These are phyloP conservation scores for Poecilia gillii DNA, from an alignment of 2,797 vertebrate species.

Conservation along the genomic window DNA sequence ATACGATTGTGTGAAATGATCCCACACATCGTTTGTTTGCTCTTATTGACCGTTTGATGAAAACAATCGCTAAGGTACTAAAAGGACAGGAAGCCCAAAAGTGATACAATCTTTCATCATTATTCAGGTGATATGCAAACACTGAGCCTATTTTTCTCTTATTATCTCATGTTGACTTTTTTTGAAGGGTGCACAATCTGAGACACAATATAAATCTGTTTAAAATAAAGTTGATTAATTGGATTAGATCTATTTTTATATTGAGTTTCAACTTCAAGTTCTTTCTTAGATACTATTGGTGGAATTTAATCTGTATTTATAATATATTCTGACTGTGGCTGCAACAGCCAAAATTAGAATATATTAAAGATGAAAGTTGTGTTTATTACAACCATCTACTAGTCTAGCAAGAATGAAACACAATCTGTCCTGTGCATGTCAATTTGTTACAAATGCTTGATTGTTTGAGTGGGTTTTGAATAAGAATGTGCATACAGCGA, in stretches of 20 bases:
- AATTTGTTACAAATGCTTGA: not conserved
- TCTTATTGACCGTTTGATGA: conserved; percentile 26
- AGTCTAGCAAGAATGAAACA: conserved; percentile 46
- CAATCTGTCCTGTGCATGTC: not conserved
- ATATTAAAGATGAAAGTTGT: not conserved
- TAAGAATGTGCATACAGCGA: not conserved
- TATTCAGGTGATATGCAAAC: conserved; percentile 46
- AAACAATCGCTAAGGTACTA: conserved; percentile 39
- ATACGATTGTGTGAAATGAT: conserved; percentile 29
- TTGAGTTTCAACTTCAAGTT: not conserved
- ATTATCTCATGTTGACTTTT: conserved; percentile 50
- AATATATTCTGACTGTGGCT: not conserved
- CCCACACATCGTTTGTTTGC: not conserved
- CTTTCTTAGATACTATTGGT: not conserved
- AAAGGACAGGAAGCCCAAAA: conserved; percentile 17
- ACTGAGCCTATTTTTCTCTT: conserved; percentile 43
- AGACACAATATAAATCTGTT: conserved; percentile 28
- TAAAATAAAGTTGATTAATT: conserved; percentile 27
- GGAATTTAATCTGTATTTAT: not conserved
- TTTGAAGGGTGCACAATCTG: conserved; percentile 27
- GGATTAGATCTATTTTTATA: not conserved
- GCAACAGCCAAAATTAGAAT: too few species aligned
- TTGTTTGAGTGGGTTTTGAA: not conserved
- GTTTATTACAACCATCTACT: conserved; percentile 33
- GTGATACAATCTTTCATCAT: conserved; percentile 33